A percentile compares a stretch with the other conserved stretches of the same genome.
phyloP scores from a whole-genome alignment of 2,113 vertebrate species.

The Boleophthalmus pectinirostris region DNA sequence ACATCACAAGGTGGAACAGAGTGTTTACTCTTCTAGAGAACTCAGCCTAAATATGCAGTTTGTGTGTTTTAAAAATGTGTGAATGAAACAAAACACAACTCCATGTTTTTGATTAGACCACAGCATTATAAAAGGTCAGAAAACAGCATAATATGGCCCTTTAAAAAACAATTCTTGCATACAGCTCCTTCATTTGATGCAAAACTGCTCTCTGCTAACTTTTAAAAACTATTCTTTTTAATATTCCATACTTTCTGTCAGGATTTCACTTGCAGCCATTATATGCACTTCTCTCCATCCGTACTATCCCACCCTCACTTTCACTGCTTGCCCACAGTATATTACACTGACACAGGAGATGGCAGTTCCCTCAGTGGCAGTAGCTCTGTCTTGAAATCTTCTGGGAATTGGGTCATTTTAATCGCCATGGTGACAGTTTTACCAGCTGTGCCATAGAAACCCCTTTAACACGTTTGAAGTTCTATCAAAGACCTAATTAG shows the following conservation, averaged over 20 bases:
- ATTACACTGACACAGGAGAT: background rate
- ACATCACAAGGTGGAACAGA: no score
- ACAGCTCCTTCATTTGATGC: background rate
- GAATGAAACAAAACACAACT: no score
- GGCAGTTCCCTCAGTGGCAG: conserved; percentile 34
- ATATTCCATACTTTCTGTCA: conserved; percentile 3
- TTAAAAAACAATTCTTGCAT: no score
- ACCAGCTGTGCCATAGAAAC: conserved; percentile 43
- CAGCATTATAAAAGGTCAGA: no score
- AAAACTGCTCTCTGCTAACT: background rate
- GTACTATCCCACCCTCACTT: conserved; percentile 10
- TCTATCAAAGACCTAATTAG: conserved; percentile 47
- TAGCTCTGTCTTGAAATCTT: conserved; percentile 38
- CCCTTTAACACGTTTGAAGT: conserved; percentile 26
- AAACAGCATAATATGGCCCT: no score
- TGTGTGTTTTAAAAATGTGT: no score
- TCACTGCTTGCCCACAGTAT: conserved; percentile 16
- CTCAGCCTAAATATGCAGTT: no score
- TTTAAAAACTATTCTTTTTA: background rate
- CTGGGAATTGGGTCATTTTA: conserved; percentile 42
- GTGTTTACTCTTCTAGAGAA: no score
- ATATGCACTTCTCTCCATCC: conserved; percentile 20
- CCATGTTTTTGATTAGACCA: no score
- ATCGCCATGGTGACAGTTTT: conserved; percentile 32
- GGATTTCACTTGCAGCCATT: background rate